Base-by-base conservation (phyloP, 2,113 vertebrate genomes). In the Scopus umbretta region DNA sequence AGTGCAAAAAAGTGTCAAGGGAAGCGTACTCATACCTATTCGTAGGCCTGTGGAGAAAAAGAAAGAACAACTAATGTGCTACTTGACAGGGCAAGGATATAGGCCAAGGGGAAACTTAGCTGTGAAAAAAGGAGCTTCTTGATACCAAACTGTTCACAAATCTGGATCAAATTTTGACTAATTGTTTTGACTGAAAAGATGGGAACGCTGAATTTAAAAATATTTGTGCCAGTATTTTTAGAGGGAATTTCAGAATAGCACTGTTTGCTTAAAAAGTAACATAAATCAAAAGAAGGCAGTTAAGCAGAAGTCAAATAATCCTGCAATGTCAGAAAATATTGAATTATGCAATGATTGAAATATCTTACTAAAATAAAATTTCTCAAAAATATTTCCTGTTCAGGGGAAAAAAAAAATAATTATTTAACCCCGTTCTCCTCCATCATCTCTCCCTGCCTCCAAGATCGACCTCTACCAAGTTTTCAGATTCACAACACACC, bases 191-290 rank as follows among this genome's bases (percentile, higher is more conserved):
- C 47, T 72, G 71, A 68, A 76, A 83, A 83, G 49, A 38, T 56
- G 53, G 43, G 20, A 85, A 22, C 40, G 17, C 15, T 75, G 70
- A 75, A 59, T 81, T 75, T 32, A 23, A 79, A 93, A 72, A 10
- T 63, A 53, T 50, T 78, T 67, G 27, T 67, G 65, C 29, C 7
- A 5, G 12, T 79, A 22, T 74, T 90, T 96, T 85, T 55, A 72
- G 52, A 82, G 80, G 40, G 17, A 67, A 61, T 75, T 93, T 82
- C 78, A 67, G 66, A 79, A 71, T 40, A 67, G 56, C 36, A 15
- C n/a, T 74, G 70, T 79, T 92, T 85, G 52, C 88, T 88, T 88
- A 30, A 92, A 70, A 84, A 94, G 85, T 55, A 66, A 71, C 34
- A 52, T 45, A 67, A 81, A 55, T 83, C 43, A 63, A 74, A 85